Percentiles rank a stretch among this genome's conserved stretches.
phyloP scores from a whole-genome alignment of 2,113 vertebrate species.

The Pachypanchax playfairii region DNA sequence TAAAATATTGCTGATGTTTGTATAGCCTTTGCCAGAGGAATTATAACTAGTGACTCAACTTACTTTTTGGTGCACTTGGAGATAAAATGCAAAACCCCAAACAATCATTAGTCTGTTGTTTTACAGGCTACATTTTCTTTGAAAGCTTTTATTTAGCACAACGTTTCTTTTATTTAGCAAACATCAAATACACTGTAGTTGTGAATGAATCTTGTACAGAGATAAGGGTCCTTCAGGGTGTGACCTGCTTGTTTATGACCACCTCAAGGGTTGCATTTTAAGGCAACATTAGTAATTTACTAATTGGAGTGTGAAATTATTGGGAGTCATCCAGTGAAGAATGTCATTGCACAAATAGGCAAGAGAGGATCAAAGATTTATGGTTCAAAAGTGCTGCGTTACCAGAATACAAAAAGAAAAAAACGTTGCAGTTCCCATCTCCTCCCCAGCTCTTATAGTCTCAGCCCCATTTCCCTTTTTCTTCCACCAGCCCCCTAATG shows the following conservation, averaged over 20 bases:
- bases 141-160: background rate
- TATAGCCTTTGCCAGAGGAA: constrained; percentile 20
- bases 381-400: constrained; percentile 66
- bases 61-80: constrained; percentile 26
- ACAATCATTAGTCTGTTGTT: constrained; percentile 32
- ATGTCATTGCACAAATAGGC: constrained; percentile 59
- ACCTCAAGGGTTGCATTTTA: constrained; percentile 17
- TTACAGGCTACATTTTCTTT: constrained; percentile 2
- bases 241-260: constrained; percentile 47
- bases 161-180: background rate
- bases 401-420: constrained; percentile 52
- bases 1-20: constrained; percentile 53
- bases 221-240: constrained; percentile 11
- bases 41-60: constrained; percentile 37
- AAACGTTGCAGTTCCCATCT: constrained; percentile 47
- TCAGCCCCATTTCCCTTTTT: constrained; percentile 58
- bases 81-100: constrained; percentile 16
- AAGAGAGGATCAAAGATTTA: constrained; percentile 72
- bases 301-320: constrained; percentile 75
- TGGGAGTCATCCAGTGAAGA: constrained; percentile 54
- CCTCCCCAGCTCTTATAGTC: constrained; percentile 48
- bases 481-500: constrained; percentile 62
- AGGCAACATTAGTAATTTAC: constrained; percentile 61
- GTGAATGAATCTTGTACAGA: background rate
- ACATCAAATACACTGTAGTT: constrained; percentile 2